phyloP scores from a whole-genome alignment of 2,888 invertebrate genomes.

The Erebia aethiops region DNA sequence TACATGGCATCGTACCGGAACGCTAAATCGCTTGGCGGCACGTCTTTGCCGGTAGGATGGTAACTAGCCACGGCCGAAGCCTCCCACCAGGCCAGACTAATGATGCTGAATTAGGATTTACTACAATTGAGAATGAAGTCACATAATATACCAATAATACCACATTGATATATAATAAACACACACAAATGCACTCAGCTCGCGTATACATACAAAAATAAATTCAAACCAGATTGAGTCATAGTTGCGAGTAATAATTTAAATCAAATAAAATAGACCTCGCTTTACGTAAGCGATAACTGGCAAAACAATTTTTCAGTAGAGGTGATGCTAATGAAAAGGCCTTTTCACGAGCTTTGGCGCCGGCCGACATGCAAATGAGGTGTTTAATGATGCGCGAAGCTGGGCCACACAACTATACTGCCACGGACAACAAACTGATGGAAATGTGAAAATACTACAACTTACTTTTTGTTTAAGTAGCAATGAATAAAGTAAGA shows the following conservation, averaged over 20 bases:
- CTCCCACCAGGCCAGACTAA: no score
- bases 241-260: constrained; percentile 28
- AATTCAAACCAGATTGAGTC: constrained; percentile 19
- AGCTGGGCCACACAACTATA: constrained; percentile 51
- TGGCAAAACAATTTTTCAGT: constrained; percentile 75
- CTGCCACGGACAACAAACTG: constrained; percentile 38
- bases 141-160: no score
- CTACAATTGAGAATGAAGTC: not conserved
- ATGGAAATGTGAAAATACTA: constrained; percentile 15
- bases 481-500: not conserved
- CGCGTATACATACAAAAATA: constrained; percentile 22
- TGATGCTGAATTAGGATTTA: no score
- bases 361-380: constrained; percentile 78
- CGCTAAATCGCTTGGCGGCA: no score
- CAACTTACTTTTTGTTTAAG: not conserved
- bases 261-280: constrained; percentile 41
- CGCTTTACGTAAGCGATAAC: constrained; percentile 51
- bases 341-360: constrained; percentile 81
- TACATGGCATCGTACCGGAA: no score
- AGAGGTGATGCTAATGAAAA: constrained; percentile 78
- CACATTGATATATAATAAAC: not conserved
- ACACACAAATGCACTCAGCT: constrained; percentile 17
- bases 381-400: constrained; percentile 74
- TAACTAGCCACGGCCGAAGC: no score
- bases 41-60: no score